Evolutionary conservation across 1,140 invertebrate genomes (phyloP).

Genomic region (Trissolcus basalis): DNA sequence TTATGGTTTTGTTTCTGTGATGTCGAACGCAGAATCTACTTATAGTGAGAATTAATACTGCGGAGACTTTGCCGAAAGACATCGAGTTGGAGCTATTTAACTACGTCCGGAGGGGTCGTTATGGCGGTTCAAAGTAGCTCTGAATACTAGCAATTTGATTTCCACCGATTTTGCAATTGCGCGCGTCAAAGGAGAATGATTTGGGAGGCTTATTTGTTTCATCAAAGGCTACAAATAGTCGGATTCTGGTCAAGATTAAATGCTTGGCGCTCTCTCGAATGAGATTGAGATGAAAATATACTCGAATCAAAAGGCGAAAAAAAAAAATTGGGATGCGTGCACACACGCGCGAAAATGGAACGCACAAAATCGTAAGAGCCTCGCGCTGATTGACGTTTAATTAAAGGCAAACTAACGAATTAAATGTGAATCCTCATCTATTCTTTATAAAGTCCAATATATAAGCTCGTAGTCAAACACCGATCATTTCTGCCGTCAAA

Average conservation of each 20-base stretch:
- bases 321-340: too few species aligned
- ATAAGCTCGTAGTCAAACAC: slow-evolving; percentile 41
- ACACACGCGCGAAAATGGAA: too few species aligned
- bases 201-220: slow-evolving; percentile 45
- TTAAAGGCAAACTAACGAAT: slow-evolving; percentile 18
- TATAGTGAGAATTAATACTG: slow-evolving; percentile 28
- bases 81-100: slow-evolving; percentile 40
- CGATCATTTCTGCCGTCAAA: slow-evolving; percentile 20
- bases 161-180: slow-evolving; percentile 48
- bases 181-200: slow-evolving; percentile 53
- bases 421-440: slow-evolving; percentile 41
- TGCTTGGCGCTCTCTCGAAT: slow-evolving; percentile 24
- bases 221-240: slow-evolving; percentile 52
- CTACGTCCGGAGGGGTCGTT: slow-evolving; percentile 33
- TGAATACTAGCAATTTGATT: slow-evolving; percentile 48
- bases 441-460: slow-evolving; percentile 18
- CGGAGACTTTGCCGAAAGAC: slow-evolving; percentile 34
- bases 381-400: too few species aligned
- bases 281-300: slow-evolving; percentile 29
- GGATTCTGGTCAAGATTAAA: slow-evolving; percentile 51
- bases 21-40: slow-evolving; percentile 4
- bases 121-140: slow-evolving; percentile 43
- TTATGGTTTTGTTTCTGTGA: background rate
- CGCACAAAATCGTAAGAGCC: too few species aligned
- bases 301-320: slow-evolving; percentile 12